phyloP scores from a whole-genome alignment of 2,113 vertebrate species.

The Phainopepla nitens region DNA sequence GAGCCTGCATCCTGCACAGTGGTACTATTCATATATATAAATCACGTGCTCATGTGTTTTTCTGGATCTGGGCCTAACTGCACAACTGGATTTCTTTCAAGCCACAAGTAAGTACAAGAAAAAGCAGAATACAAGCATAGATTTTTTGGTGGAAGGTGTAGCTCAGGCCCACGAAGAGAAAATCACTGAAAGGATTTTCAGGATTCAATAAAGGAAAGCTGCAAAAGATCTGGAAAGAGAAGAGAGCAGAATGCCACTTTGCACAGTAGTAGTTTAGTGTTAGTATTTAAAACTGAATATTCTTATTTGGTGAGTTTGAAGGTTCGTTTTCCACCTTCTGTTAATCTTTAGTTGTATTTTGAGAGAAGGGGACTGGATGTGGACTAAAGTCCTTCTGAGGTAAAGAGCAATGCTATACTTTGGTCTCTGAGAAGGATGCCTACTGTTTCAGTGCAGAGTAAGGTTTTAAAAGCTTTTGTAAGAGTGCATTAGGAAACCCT shows the following conservation, averaged over 20 bases:
- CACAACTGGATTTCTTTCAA: slow-evolving; percentile 1
- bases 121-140: background rate
- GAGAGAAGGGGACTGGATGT: background rate
- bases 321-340: background rate
- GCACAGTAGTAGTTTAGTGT: background rate
- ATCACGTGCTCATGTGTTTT: background rate
- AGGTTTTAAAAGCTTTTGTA: background rate
- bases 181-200: background rate
- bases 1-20: background rate
- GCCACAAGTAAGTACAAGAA: background rate
- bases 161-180: background rate
- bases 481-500: background rate
- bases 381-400: background rate
- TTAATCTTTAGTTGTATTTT: background rate
- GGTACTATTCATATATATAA: slow-evolving; percentile 1
- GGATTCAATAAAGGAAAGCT: background rate
- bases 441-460: background rate
- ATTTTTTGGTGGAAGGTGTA: background rate
- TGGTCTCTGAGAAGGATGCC: background rate
- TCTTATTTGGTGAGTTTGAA: background rate
- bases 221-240: background rate
- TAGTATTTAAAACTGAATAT: background rate
- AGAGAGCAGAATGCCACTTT: background rate
- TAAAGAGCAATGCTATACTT: background rate
- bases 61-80: background rate